A percentile compares a stretch with the other conserved stretches of the same genome.
Evolutionary conservation across 2,888 invertebrate genomes (phyloP).

Genomic region (Megaustenia siamemsis): DNA sequence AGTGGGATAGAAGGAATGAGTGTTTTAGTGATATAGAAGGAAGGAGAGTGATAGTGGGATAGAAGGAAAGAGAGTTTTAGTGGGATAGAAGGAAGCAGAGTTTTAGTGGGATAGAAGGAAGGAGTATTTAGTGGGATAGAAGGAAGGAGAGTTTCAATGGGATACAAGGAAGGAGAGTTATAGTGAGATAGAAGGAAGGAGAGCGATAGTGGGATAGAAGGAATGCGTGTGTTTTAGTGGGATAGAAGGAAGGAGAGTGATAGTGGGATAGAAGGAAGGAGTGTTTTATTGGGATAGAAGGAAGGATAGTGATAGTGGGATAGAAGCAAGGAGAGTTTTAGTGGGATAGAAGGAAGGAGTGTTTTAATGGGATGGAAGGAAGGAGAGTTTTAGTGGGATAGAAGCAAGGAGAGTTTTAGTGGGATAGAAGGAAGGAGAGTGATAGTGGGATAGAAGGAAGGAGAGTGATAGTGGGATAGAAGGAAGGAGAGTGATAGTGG

Average conservation of each 20-base stretch:
- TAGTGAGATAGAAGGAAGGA: background rate
- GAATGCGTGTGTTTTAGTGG: too few relatives aligned
- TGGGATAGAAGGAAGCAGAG: too few relatives aligned
- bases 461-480: background rate
- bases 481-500: background rate
- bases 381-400: background rate
- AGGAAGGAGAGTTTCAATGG: background rate
- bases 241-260: too few relatives aligned
- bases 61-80: too few relatives aligned
- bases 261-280: background rate
- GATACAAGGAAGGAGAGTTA: background rate
- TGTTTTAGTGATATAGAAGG: background rate
- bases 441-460: background rate
- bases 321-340: background rate
- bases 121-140: background rate
- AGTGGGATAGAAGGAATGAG: background rate
- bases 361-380: background rate
- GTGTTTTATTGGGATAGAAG: background rate
- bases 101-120: background rate
- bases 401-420: background rate
- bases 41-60: too few relatives aligned
- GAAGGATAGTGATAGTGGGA: background rate
- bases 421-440: background rate
- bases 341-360: background rate
- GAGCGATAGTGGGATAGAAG: constrained; percentile 6